These are phyloP conservation scores for Rhabdomys dilectus DNA, from an alignment of 2,113 vertebrate genomes.

Conservation along the genomic window DNA sequence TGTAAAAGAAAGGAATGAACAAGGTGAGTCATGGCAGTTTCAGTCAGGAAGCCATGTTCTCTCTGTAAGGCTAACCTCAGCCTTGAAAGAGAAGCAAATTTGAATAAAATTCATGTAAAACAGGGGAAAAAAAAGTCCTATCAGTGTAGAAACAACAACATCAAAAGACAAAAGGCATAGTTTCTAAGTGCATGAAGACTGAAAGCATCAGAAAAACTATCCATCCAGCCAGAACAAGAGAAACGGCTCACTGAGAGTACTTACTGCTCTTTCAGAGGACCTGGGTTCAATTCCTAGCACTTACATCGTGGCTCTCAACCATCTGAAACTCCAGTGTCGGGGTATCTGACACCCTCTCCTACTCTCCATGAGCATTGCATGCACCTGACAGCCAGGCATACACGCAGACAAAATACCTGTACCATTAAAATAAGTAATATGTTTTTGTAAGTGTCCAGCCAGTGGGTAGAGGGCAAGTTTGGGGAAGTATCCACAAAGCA, in stretches of 20 bases:
- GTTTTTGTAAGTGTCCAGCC: not conserved
- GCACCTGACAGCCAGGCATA: not conserved
- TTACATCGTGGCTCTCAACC: not conserved
- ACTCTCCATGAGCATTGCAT: not conserved
- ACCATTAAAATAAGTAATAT: not conserved
- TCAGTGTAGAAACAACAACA: not conserved
- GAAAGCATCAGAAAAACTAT: not conserved
- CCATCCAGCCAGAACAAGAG: not conserved
- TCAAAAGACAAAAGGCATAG: not conserved
- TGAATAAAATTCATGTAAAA: not conserved
- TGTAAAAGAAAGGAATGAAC: not conserved
- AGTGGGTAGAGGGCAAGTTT: not conserved
- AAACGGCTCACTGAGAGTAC: not conserved
- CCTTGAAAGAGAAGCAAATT: not conserved
- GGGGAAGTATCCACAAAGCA: not conserved
- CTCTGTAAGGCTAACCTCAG: not conserved
- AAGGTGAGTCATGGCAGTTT: no score
- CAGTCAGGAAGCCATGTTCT: no score
- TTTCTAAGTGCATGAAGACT: not conserved
- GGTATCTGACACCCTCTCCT: not conserved
- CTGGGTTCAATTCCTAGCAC: not conserved
- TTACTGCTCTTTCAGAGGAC: not conserved
- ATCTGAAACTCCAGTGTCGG: not conserved
- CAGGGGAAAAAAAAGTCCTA: no score
- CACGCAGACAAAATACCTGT: not conserved